A percentile compares a stretch with the other conserved stretches of the same genome.
Evolutionary conservation across 2,113 vertebrate genomes (phyloP).

Genomic region (Bufo bufo): DNA sequence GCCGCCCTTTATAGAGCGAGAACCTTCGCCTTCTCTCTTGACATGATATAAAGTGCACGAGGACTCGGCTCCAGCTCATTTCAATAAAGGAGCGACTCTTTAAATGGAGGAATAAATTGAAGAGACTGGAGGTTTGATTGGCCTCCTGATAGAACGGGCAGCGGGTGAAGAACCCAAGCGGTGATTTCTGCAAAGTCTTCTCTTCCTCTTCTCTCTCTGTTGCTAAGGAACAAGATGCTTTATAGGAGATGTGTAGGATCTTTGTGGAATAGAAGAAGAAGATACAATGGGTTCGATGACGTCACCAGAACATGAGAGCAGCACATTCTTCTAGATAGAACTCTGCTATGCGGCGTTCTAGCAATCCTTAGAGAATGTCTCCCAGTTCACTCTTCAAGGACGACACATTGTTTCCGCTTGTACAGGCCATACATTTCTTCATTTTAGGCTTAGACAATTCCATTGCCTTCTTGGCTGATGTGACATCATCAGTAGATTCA

Average conservation of each 20-base stretch:
- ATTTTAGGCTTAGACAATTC: too few species aligned
- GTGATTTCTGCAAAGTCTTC: slow-evolving; percentile 12
- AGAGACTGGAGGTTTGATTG: neutral
- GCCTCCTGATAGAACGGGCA: slow-evolving; percentile 22
- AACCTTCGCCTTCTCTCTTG: neutral
- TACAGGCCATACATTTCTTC: neutral
- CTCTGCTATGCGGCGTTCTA: neutral
- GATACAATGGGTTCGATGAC: slow-evolving; percentile 7
- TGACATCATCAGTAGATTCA: neutral
- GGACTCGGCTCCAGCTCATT: neutral
- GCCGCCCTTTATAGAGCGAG: neutral
- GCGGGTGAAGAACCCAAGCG: neutral
- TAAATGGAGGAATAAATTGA: slow-evolving; percentile 12
- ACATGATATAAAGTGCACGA: neutral
- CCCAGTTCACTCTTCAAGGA: neutral
- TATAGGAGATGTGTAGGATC: slow-evolving; percentile 22
- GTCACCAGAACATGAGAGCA: neutral
- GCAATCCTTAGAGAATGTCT: neutral
- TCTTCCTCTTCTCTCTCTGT: neutral
- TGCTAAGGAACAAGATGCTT: slow-evolving; percentile 40
- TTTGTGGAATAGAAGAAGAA: neutral
- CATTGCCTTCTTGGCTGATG: neutral
- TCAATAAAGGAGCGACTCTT: neutral
- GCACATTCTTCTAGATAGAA: neutral
- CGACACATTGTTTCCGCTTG: neutral